phyloP scores from a whole-genome alignment of 2,113 vertebrate species.

The Scomber japonicus region DNA sequence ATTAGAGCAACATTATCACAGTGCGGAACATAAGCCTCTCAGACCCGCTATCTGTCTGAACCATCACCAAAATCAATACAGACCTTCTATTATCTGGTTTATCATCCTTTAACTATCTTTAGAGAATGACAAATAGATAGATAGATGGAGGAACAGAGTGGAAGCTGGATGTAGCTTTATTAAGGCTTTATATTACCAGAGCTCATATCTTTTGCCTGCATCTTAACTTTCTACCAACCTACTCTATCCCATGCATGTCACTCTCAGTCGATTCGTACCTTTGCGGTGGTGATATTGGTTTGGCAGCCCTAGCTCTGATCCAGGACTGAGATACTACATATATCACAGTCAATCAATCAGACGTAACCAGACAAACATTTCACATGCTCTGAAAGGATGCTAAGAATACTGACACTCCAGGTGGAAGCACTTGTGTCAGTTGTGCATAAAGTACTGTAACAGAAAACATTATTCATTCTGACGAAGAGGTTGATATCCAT shows the following conservation, averaged over 20 bases:
- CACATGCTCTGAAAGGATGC: too few species aligned
- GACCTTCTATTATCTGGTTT: constrained; percentile 50
- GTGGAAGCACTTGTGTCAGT: too few species aligned
- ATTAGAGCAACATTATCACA: constrained; percentile 56
- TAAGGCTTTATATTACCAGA: constrained; percentile 33
- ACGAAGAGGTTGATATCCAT: too few species aligned
- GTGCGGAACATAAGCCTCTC: constrained; percentile 58
- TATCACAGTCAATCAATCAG: not conserved
- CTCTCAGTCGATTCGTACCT: not conserved
- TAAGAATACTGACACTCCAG: too few species aligned
- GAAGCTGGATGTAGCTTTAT: constrained; percentile 35
- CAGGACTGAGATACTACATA: not conserved
- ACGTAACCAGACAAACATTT: not conserved
- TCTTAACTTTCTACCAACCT: constrained; percentile 2
- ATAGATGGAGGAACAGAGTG: not conserved
- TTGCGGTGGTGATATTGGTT: constrained; percentile 6
- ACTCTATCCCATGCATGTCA: not conserved
- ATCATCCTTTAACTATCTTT: constrained; percentile 62
- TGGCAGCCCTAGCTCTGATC: not conserved
- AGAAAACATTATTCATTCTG: too few species aligned
- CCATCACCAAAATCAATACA: constrained; percentile 67
- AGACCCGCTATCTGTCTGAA: constrained; percentile 54
- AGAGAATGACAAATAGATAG: constrained; percentile 47
- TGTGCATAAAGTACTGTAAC: too few species aligned
- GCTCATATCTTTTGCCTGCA: constrained; percentile 30